A percentile compares a stretch with the other conserved stretches of the same genome.
These are phyloP conservation scores for Columba livia DNA, from an alignment of 2,113 vertebrate species.

Conservation along the genomic window DNA sequence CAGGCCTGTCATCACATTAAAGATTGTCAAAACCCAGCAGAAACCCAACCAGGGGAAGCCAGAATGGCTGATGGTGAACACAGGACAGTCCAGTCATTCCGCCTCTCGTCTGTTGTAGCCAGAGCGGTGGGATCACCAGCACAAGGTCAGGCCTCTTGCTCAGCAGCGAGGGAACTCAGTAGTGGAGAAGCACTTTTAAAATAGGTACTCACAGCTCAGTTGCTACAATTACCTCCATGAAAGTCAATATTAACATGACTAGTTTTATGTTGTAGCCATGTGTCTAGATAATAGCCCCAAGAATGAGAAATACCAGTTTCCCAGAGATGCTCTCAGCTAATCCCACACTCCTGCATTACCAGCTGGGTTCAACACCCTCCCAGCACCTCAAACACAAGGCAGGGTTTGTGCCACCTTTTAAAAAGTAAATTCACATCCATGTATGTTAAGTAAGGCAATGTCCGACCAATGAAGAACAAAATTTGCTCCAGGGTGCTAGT, in stretches of 20 bases:
- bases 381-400: neutral
- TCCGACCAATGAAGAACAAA: neutral
- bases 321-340: neutral
- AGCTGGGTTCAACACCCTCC: neutral
- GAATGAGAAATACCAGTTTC: neutral
- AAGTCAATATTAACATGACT: neutral
- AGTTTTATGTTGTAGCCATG: neutral
- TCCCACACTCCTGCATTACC: neutral
- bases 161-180: neutral
- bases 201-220: neutral
- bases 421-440: neutral
- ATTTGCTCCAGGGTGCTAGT: neutral
- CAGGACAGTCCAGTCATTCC: neutral
- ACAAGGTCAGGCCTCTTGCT: fast-evolving
- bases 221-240: neutral
- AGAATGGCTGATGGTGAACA: neutral
- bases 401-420: neutral
- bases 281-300: neutral
- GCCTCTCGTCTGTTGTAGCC: neutral
- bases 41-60: neutral
- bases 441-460: neutral
- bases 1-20: neutral
- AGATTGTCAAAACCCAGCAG: neutral
- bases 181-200: neutral
- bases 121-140: fast-evolving